Base-by-base conservation (phyloP, 2,113 vertebrate genomes). In the Pardalotus punctatus region DNA sequence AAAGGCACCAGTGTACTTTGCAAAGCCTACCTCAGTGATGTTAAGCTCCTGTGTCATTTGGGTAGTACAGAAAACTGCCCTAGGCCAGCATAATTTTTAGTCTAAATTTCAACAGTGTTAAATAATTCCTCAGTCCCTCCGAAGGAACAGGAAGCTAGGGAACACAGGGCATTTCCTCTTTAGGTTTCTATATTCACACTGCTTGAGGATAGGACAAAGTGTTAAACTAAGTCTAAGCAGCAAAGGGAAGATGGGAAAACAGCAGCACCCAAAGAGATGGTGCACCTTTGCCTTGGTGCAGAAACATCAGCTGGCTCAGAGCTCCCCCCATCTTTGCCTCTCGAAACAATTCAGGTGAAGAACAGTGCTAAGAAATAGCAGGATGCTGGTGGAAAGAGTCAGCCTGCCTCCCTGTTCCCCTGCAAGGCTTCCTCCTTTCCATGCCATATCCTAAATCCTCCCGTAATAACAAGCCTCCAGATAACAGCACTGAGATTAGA, bases 51-150 rank as follows among this genome's bases (percentile, higher is more conserved):
- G 15, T 78, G 47, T 48, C 81, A 78, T 65, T 94, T 83, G 27
- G 19, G 25, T 71, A 54, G 70, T 16, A 36, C 33, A 66, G 33
- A 92, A 42, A 80, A 90, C 42, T 62, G 82, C 81, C 62, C 80
- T 62, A 88, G 82, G 88, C 45, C 62, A 86, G 14, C 29, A 51
- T 20, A n/a, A 79, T 45, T 95, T 88, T 87, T 65, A 69, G 23
- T 71, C 45, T 69, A 85, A 79, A 85, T 89, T 88, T 93, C 85
- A 95, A 92, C 69, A 72, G 54, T 53, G 25, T 92, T 85, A 87
- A 92, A 65, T 85, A 69, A 92, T 76, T 92, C 33, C 79, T 93
- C 53, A 82, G 66, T 65, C 54, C 31, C 56, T 91, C 54, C 62
- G 45, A 77, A 91, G 15, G 57, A 94, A 74, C 48, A 77, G 20